Base-by-base conservation (phyloP, 2,888 invertebrate species). In the Lymantria dispar region DNA sequence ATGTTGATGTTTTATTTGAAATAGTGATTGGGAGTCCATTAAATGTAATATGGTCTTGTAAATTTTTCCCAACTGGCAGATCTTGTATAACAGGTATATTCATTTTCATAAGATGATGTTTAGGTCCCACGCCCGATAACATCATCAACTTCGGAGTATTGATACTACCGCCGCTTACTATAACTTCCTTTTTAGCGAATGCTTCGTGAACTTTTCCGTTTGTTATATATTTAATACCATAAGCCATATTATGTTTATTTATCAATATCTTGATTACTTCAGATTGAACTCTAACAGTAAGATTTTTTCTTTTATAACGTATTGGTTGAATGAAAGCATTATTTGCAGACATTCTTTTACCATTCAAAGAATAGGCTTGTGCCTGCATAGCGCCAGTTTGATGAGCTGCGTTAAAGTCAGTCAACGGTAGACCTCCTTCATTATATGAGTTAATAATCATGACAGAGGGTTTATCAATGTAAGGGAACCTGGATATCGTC, bases 301-400 rank as follows among this genome's bases (percentile, higher is more conserved):
- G 76, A 64, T 93, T 93, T 3, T 93, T 71, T 40, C 85, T 62
- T 51, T 70, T 92, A 39, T 89, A 77, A 31, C 94, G 80, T 15
- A 95, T 92, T 0, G 95, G 94, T 55, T 93, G 81, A n/a, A 95
- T 93, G 66, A 93, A 95, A 0, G 94, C 95, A 0, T 78, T 85
- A 68, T 95, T 94, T 0, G 94, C 89, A 10, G 94, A 95, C n/a
- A 90, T 83, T 50, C 95, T 84, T 60, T 82, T 75, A 0, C 95
- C 94, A 54, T 92, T 78, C 36, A 85, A 73, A 0, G 92, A 72
- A 0, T 93, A 90, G 0, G 91, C 83, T 70, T 95, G 94, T 0
- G 93, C 70, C 45, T 93, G 83, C 86, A 92, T 93, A 0, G 92
- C 91, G 0, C 94, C 93, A 8, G 92, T 63, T 69, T 94, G 92